phyloP scores from a whole-genome alignment of 2,888 invertebrate species.

The Scrobipalpa atriplicella region DNA sequence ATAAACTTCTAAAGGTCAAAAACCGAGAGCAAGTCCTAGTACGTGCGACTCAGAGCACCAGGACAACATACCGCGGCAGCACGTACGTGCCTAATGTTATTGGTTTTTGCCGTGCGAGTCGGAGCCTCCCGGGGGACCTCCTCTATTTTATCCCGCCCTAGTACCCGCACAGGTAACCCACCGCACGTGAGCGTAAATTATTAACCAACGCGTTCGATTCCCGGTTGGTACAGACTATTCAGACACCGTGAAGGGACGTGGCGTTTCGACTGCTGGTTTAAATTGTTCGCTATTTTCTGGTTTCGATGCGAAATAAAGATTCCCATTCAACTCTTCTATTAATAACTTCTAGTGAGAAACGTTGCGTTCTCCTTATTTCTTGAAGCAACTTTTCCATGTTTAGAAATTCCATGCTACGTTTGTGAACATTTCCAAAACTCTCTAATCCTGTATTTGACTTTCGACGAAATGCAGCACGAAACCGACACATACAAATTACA shows the following conservation, averaged over 20 bases:
- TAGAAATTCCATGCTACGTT: neutral
- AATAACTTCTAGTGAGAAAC: neutral
- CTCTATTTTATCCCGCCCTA: constrained; percentile 65
- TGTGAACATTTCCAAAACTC: neutral
- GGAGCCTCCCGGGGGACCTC: constrained; percentile 60
- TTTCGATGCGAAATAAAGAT: neutral
- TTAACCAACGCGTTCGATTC: constrained; percentile 26
- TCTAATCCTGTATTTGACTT: constrained; percentile 6
- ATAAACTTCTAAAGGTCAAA: constrained; percentile 10
- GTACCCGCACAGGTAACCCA: constrained; percentile 52
- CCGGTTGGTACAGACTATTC: constrained; percentile 21
- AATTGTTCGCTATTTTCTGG: constrained; percentile 12
- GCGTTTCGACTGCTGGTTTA: constrained; percentile 9
- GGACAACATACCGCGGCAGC: constrained; percentile 58
- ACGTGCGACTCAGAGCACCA: constrained; percentile 43
- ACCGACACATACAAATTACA: constrained; percentile 5
- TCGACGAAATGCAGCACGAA: neutral
- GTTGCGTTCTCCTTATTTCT: neutral
- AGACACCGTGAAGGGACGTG: constrained; percentile 23
- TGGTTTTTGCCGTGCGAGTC: constrained; percentile 68
- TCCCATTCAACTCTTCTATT: neutral
- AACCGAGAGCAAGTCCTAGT: constrained; percentile 30
- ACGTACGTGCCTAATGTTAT: constrained; percentile 73
- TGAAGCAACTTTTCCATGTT: neutral
- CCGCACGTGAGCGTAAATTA: constrained; percentile 63